These are phyloP conservation scores for Hypothenemus hampei DNA, from an alignment of 1,140 invertebrate species.

Conservation along the genomic window DNA sequence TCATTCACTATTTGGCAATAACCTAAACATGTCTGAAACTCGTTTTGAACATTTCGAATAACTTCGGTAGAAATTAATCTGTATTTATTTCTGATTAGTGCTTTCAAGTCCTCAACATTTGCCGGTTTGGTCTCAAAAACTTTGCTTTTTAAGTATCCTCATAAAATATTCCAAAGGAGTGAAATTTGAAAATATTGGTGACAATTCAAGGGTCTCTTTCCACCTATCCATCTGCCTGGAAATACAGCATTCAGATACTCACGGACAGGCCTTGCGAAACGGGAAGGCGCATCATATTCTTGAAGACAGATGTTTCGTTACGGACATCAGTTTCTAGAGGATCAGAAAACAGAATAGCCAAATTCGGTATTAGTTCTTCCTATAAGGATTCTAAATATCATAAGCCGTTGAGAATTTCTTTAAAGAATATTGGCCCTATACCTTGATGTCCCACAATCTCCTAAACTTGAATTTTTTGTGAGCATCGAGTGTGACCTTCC, in stretches of 20 bases:
- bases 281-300: neutral
- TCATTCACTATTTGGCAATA: slow-evolving; percentile 1
- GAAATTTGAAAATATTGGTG: neutral
- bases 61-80: slow-evolving; percentile 7
- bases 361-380: neutral
- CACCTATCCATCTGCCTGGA: neutral
- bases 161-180: neutral
- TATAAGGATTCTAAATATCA: slow-evolving; percentile 15
- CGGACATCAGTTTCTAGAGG: too few relatives aligned
- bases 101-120: neutral
- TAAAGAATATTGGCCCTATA: slow-evolving; percentile 12
- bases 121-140: neutral
- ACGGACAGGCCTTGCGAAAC: too few relatives aligned
- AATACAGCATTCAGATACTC: too few relatives aligned
- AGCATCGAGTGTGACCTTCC: too few relatives aligned
- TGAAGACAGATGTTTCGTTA: neutral
- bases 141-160: neutral
- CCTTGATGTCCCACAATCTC: slow-evolving; percentile 15
- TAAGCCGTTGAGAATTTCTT: slow-evolving; percentile 8
- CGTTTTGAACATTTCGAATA: slow-evolving; percentile 9
- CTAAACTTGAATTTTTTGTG: too few relatives aligned
- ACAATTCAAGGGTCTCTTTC: slow-evolving; percentile 1
- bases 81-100: too few relatives aligned
- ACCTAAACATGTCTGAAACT: slow-evolving; percentile 1
- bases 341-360: neutral